A percentile compares a stretch with the other conserved stretches of the same genome.
Evolutionary conservation across 1,140 invertebrate genomes (phyloP).

Genomic region (Heliconius himera): DNA sequence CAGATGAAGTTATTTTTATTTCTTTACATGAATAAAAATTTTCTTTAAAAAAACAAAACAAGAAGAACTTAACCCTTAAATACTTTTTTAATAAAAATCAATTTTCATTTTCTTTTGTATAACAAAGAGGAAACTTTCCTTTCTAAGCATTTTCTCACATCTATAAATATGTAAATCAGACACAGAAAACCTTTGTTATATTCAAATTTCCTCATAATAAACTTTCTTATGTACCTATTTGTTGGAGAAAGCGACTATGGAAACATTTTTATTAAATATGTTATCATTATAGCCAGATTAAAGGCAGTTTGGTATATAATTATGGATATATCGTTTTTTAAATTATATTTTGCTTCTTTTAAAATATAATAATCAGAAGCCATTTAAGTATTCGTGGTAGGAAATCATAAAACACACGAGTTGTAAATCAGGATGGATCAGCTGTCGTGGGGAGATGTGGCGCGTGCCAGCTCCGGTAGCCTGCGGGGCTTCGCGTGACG

Average conservation of each 20-base stretch:
- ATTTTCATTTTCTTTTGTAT: neutral
- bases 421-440: constrained; percentile 75
- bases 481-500: constrained; percentile 77
- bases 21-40: no score
- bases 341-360: no score
- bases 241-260: neutral
- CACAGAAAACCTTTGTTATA: constrained; percentile 2
- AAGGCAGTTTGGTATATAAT: no score
- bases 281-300: neutral
- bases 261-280: neutral
- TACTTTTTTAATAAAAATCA: neutral
- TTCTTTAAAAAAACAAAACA: no score
- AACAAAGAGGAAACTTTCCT: neutral
- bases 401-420: constrained; percentile 60
- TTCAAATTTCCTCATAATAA: neutral
- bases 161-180: neutral
- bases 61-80: no score
- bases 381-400: constrained; percentile 42
- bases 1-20: no score
- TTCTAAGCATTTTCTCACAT: neutral
- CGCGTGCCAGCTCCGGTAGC: constrained; percentile 64
- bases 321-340: no score
- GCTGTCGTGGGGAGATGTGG: constrained; percentile 61
- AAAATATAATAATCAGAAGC: constrained; percentile 20
- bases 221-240: neutral